Base-by-base conservation (phyloP, 2,888 invertebrate genomes). In the Subacronicta megacephala region DNA sequence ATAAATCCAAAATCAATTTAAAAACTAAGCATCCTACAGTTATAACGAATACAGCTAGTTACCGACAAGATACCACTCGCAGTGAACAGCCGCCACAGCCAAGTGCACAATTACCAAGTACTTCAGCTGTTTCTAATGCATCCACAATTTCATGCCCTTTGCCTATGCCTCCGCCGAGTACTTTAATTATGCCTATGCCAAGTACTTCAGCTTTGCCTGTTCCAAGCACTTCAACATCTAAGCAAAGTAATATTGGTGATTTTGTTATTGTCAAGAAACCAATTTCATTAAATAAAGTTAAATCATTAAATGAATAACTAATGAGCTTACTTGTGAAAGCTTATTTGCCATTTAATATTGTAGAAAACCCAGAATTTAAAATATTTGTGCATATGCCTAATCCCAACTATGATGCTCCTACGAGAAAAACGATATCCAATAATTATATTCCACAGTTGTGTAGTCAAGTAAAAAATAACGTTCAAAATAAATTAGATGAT, bases 161-260 rank as follows among this genome's bases (percentile, higher is more conserved):
- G 20, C 20, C 20, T 20, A 20, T 20, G 20, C 36, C 36, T 3
- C 3, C 36, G 4, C 17, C 36, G 36, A 17, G 16, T 37, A 37
- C 36, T 37, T 17, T 17, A 10, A 37, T 20, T 20, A 20, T 20
- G 20, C 20, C 36, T 17, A 15, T 15, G 35, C 9, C 36, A 10
- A 17, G 36, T 17, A 37, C 36, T 37, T 37, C 36, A 10, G 35
- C 20, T 20, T 20, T 20, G 20, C 20, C 6, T 20, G 6, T 20
- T 20, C 20, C 20, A 5, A 36, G 16, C 16, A 16, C 6, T 16
- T 17, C 36, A 10, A 16, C 6, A 9, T 17, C 36, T 3, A 37
- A 37, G 17, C 36, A 37, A 37, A 37, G 36, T 17, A 3, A 37
- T 37, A 37, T 37, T 12, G 36, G 36, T 37, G 9, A 37, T 10